Evolutionary conservation across 1,140 invertebrate genomes (phyloP).

Genomic region (Drusus annulatus): DNA sequence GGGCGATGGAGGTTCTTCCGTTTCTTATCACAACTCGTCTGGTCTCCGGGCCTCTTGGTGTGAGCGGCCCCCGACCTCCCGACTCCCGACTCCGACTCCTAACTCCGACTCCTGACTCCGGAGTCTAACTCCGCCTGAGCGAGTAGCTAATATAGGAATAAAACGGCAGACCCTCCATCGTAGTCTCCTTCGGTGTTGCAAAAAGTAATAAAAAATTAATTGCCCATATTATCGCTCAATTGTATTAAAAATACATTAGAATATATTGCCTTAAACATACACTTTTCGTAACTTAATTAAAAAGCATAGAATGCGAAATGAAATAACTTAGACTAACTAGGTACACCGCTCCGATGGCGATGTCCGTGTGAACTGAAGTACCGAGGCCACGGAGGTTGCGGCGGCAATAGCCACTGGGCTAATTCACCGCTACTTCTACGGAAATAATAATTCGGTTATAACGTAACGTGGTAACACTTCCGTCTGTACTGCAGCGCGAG

Average conservation of each 20-base stretch:
- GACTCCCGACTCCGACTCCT: neutral
- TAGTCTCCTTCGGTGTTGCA: constrained; percentile 22
- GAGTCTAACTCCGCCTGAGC: neutral
- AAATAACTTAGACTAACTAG: constrained; percentile 39
- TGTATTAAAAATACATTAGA: constrained; percentile 47
- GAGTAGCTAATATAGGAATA: constrained; percentile 34
- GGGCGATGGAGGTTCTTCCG: constrained; percentile 20
- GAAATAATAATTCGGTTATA: constrained; percentile 5
- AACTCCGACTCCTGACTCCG: neutral
- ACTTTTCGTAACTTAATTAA: constrained; percentile 31
- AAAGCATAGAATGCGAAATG: constrained; percentile 36
- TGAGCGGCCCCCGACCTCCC: no score
- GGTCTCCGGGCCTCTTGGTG: no score
- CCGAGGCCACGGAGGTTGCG: neutral
- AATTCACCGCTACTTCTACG: neutral
- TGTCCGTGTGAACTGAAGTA: constrained; percentile 17
- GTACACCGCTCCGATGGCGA: neutral
- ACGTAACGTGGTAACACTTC: constrained; percentile 16
- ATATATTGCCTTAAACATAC: constrained; percentile 41
- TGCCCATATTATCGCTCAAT: constrained; percentile 40
- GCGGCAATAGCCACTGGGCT: neutral
- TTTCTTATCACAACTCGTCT: no score
- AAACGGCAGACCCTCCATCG: constrained; percentile 2
- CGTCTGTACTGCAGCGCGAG: neutral
- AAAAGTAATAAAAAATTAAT: constrained; percentile 47